A percentile compares a stretch with the other conserved stretches of the same genome.
phyloP scores from a whole-genome alignment of 1,140 invertebrate genomes.

The Tachypleus tridentatus region DNA sequence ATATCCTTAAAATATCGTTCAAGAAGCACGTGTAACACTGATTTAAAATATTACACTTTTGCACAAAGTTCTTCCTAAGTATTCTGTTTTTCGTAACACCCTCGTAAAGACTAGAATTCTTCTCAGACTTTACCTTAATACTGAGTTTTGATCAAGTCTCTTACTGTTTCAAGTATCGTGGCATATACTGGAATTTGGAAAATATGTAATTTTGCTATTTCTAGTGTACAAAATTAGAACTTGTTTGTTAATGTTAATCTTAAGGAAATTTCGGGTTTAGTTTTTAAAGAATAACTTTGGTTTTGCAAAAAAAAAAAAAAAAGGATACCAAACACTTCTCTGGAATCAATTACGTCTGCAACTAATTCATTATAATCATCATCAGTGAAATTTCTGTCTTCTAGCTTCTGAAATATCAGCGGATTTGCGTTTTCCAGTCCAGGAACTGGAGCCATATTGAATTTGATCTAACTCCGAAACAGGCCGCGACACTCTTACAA shows the following conservation, averaged over 20 bases:
- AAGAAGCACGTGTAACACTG: too few relatives aligned
- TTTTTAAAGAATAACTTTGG: not conserved
- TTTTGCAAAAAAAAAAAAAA: not conserved
- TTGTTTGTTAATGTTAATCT: too few relatives aligned
- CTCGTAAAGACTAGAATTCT: too few relatives aligned
- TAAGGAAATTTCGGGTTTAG: not conserved
- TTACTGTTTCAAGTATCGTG: not conserved
- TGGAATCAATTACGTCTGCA: constrained; percentile 66
- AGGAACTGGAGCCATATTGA: too few relatives aligned
- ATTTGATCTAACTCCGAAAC: too few relatives aligned
- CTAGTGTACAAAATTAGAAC: constrained; percentile 5
- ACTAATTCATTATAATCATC: not conserved
- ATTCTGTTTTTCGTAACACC: too few relatives aligned
- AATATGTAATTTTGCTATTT: constrained; percentile 1
- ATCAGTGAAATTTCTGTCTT: not conserved
- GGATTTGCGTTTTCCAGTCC: constrained; percentile 1
- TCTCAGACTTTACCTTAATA: too few relatives aligned
- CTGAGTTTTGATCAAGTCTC: not conserved
- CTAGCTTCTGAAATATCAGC: not conserved
- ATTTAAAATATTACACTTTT: too few relatives aligned
- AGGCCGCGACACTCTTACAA: too few relatives aligned
- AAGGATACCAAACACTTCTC: constrained; percentile 26
- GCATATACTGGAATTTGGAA: not conserved
- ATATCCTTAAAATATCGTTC: too few relatives aligned
- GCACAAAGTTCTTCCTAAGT: too few relatives aligned